phyloP scores from a whole-genome alignment of 2,888 invertebrate genomes.

The Drosophila mayaguana region DNA sequence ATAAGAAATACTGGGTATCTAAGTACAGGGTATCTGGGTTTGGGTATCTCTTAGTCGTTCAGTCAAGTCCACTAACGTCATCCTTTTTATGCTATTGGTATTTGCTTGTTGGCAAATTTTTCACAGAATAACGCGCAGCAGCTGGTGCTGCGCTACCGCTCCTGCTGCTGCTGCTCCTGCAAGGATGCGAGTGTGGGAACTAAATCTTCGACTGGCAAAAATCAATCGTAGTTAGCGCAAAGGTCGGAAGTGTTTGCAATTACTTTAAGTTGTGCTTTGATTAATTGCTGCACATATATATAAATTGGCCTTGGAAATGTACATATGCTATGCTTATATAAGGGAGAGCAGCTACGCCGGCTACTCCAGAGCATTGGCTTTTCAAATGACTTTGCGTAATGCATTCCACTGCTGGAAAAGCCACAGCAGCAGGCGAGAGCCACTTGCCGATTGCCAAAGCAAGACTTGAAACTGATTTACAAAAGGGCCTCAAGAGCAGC shows the following conservation, averaged over 20 bases:
- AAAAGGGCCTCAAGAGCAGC: constrained; percentile 11
- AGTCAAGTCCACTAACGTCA: no score
- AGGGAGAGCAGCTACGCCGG: background rate
- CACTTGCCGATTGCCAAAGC: constrained; percentile 21
- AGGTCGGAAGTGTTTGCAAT: constrained; percentile 62
- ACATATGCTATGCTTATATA: background rate
- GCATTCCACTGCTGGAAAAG: constrained; percentile 2
- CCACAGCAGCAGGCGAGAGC: constrained; percentile 12
- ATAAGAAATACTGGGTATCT: background rate
- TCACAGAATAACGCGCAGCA: constrained; percentile 64
- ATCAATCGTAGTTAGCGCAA: constrained; percentile 70
- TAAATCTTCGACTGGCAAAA: constrained; percentile 59
- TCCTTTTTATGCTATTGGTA: constrained; percentile 34
- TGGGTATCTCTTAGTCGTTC: background rate
- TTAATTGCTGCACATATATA: constrained; percentile 46
- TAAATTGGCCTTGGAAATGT: background rate
- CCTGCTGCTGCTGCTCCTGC: constrained; percentile 36
- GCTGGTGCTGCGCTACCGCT: constrained; percentile 51
- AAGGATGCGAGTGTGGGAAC: constrained; percentile 61
- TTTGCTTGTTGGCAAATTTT: constrained; percentile 70
- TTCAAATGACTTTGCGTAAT: constrained; percentile 10
- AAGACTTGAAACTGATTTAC: constrained; percentile 18
- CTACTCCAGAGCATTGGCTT: background rate
- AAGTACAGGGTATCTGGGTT: no score
- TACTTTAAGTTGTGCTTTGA: constrained; percentile 49